Percentiles rank a stretch among this genome's conserved stretches.
phyloP scores from a whole-genome alignment of 2,113 vertebrate species.

The Tragelaphus strepsiceros region DNA sequence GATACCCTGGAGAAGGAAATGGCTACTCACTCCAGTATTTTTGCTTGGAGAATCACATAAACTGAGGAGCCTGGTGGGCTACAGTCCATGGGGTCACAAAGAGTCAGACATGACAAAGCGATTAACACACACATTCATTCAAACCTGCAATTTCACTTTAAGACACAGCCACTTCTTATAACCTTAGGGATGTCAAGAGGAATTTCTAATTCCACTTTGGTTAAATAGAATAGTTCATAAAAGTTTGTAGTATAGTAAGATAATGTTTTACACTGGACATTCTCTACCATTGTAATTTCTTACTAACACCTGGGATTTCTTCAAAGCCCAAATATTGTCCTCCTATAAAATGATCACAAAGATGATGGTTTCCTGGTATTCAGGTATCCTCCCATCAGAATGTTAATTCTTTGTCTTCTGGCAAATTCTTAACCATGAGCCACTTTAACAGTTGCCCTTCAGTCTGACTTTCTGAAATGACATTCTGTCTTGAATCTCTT shows the following conservation, averaged over 20 bases:
- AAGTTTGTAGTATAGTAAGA: not conserved
- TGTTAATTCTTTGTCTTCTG: slow-evolving; percentile 20
- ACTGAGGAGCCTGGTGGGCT: not conserved
- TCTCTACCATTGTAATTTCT: not conserved
- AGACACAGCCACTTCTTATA: not conserved
- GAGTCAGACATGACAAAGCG: not conserved
- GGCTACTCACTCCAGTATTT: not conserved
- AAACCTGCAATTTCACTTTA: slow-evolving; percentile 10
- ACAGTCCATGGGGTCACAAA: not conserved
- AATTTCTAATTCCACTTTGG: not conserved
- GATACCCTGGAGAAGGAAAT: not conserved
- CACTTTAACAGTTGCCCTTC: slow-evolving; percentile 10
- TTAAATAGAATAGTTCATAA: not conserved
- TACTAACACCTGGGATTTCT: not conserved
- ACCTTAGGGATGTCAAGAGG: not conserved
- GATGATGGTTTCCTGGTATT: not conserved
- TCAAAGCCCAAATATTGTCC: slow-evolving; percentile 9
- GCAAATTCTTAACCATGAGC: slow-evolving; percentile 25
- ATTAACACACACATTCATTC: not conserved
- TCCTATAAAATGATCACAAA: not conserved
- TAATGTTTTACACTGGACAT: not conserved
- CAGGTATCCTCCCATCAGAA: not conserved
- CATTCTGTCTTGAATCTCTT: not conserved
- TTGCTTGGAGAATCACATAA: not conserved
- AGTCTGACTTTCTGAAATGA: not conserved